These are phyloP conservation scores for Australoheros facetus DNA, from an alignment of 2,797 vertebrate genomes.

Conservation along the genomic window DNA sequence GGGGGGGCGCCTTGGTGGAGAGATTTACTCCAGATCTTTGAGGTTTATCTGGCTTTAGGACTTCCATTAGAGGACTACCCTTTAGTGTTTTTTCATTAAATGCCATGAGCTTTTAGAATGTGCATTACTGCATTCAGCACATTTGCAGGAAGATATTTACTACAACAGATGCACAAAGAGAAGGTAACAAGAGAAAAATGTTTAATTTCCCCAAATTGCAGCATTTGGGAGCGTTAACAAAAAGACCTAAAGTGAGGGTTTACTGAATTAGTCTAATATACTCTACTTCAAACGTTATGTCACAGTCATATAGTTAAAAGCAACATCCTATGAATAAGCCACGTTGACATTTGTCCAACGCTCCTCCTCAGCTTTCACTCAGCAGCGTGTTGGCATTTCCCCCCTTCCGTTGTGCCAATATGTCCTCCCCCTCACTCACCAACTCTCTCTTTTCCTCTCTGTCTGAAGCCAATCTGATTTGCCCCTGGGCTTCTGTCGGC, in stretches of 20 bases:
- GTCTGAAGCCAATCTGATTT: conserved; percentile 80
- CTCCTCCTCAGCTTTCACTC: conserved; percentile 60
- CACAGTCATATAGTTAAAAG: conserved; percentile 37
- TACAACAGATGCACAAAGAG: background rate
- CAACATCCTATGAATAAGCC: conserved; percentile 59
- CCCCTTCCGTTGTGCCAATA: conserved; percentile 73
- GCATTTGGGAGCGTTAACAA: background rate
- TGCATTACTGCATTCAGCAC: background rate
- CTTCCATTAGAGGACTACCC: background rate
- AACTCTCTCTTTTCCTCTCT: conserved; percentile 54
- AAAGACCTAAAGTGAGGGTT: background rate
- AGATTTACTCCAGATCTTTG: conserved; percentile 9
- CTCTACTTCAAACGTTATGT: background rate
- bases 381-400: conserved; percentile 76
- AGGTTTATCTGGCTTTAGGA: conserved; percentile 9
- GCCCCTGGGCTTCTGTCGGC: conserved; percentile 77
- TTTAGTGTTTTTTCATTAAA: background rate
- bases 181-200: background rate
- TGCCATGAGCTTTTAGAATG: conserved; percentile 1
- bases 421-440: conserved; percentile 73
- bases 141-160: background rate
- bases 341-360: conserved; percentile 74
- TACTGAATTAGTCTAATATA: background rate
- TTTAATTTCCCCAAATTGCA: background rate
- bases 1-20: conserved; percentile 13